Evolutionary conservation across 2,888 invertebrate genomes (phyloP).

Genomic region (Dione vanillae): DNA sequence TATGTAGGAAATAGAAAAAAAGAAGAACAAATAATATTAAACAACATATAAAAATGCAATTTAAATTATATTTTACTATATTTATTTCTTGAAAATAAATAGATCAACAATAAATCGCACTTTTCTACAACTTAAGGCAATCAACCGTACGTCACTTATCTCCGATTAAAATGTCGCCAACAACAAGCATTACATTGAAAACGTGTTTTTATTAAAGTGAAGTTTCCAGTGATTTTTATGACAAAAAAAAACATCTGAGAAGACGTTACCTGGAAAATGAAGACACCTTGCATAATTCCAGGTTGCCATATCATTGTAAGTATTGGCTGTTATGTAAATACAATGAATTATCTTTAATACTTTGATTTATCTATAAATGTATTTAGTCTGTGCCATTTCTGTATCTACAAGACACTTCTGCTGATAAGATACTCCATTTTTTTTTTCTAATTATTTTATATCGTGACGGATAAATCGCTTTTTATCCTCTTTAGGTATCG

Average conservation of each 20-base stretch:
- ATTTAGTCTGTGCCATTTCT: neutral
- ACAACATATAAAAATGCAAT: no score
- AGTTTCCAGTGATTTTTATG: slow-evolving; percentile 42
- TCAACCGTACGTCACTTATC: slow-evolving; percentile 58
- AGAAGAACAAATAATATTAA: no score
- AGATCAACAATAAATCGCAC: slow-evolving; percentile 1
- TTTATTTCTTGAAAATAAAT: no score
- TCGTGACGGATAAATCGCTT: no score
- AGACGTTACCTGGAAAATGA: slow-evolving; percentile 55
- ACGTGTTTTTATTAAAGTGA: slow-evolving; percentile 50
- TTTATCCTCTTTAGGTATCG: no score
- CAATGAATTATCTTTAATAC: neutral
- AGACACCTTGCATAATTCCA: slow-evolving; percentile 67
- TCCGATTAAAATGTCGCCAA: slow-evolving; percentile 55
- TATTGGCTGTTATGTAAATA: slow-evolving; percentile 36
- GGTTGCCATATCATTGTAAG: slow-evolving; percentile 70
- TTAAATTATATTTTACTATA: no score
- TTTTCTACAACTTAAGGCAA: slow-evolving; percentile 48
- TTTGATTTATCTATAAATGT: neutral
- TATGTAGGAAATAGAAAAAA: no score
- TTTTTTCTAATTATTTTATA: neutral
- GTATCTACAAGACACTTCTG: neutral
- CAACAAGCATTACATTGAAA: slow-evolving; percentile 46
- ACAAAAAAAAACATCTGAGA: neutral
- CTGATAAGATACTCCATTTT: no score